These are phyloP conservation scores for Odocoileus virginianus DNA, from an alignment of 2,113 vertebrate species.

Conservation along the genomic window DNA sequence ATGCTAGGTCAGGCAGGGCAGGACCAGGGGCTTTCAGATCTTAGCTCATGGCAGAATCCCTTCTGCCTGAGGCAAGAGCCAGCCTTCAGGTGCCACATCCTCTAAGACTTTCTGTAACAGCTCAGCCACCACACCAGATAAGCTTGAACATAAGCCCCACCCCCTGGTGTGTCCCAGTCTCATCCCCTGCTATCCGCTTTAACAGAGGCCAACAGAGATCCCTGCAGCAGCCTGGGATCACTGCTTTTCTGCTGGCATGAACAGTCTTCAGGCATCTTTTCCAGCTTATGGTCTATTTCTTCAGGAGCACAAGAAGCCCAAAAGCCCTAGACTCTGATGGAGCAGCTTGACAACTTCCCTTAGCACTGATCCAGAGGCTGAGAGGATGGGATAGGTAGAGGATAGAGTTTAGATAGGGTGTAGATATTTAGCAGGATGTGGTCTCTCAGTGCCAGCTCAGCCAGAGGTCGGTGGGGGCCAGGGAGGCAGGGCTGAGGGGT, in stretches of 20 bases:
- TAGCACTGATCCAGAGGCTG: not conserved
- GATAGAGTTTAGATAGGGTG: no score
- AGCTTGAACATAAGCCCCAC: not conserved
- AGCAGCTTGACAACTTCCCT: not conserved
- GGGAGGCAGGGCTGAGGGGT: no score
- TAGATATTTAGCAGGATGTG: no score
- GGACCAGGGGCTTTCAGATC: not conserved
- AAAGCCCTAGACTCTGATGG: not conserved
- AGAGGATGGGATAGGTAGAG: not conserved
- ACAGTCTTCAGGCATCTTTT: not conserved
- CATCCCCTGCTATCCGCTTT: not conserved
- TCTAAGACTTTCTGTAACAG: not conserved
- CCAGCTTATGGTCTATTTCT: not conserved
- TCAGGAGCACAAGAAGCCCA: not conserved
- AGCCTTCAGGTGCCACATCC: rapidly evolving
- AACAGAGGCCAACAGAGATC: not conserved
- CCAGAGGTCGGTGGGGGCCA: no score
- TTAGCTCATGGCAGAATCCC: not conserved
- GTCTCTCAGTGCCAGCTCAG: not conserved
- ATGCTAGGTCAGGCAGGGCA: not conserved
- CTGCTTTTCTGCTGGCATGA: not conserved
- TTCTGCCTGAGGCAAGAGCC: not conserved
- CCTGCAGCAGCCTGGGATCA: no score
- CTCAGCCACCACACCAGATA: not conserved
- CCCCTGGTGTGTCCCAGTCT: not conserved